Conservation (phyloP, 2,888 invertebrate genomes). For the Anarsia innoxiella region DNA sequence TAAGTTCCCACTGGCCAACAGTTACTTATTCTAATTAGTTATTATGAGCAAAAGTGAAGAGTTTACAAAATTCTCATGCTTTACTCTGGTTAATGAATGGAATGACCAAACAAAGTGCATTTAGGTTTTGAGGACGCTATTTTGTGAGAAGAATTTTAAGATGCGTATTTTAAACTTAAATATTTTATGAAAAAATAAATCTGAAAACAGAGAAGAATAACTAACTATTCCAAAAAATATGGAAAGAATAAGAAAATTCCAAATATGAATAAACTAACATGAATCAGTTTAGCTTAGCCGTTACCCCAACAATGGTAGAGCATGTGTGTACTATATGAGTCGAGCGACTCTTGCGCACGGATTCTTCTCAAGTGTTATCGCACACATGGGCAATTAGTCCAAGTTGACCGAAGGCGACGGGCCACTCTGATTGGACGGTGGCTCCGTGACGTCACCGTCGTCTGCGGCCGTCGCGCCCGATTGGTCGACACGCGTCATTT, state of each 20-base stretch:
- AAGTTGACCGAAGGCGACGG: conserved; percentile 73
- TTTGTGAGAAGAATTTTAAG: conserved; percentile 14
- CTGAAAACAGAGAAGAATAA: too few relatives aligned
- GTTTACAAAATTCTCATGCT: conserved; percentile 52
- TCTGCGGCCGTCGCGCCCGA: conserved; percentile 72
- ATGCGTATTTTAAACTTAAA: too few relatives aligned
- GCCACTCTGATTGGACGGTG: conserved; percentile 58
- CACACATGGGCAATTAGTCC: conserved; percentile 75
- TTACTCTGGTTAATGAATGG: conserved; percentile 51
- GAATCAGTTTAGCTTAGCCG: too few relatives aligned
- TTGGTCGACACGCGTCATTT: conserved; percentile 75
- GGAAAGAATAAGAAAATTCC: too few relatives aligned
- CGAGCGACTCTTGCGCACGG: conserved; percentile 53
- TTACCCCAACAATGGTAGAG: conserved; percentile 9
- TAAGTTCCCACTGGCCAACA: conserved; percentile 60
- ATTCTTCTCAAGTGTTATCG: conserved; percentile 66
- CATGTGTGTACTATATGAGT: conserved; percentile 32
- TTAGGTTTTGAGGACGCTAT: conserved; percentile 29
- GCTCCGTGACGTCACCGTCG: conserved; percentile 65
- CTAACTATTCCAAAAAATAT: too few relatives aligned
- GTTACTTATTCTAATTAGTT: conserved; percentile 59
- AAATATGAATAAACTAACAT: too few relatives aligned
- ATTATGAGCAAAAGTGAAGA: conserved; percentile 54
- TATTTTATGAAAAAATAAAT: too few relatives aligned
- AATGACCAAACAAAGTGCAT: conserved; percentile 44